Conservation (phyloP, 2,113 vertebrate species). For the Psittacus erithacus region DNA sequence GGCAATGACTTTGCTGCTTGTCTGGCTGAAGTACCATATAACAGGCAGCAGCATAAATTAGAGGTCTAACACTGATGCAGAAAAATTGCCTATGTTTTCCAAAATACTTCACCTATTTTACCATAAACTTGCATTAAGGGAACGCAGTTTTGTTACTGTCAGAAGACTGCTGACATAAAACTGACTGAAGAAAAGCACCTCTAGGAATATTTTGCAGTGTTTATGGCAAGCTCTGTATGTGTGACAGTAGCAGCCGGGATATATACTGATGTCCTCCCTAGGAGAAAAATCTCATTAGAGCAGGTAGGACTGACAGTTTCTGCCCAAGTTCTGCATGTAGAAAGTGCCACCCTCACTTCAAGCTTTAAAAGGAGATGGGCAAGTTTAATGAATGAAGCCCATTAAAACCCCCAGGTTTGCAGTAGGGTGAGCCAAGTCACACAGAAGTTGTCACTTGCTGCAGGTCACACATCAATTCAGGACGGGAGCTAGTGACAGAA, state of each 20-base stretch:
- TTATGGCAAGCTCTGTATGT: neutral
- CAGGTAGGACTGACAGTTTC: neutral
- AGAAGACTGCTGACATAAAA: neutral
- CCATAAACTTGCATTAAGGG: neutral
- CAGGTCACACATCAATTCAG: neutral
- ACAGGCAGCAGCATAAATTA: neutral
- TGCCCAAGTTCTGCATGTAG: neutral
- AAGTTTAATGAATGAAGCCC: neutral
- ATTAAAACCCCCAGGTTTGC: neutral
- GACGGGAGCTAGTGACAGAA: neutral
- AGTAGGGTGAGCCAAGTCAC: neutral
- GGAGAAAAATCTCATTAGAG: slow-evolving; percentile 36
- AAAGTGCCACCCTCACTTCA: neutral
- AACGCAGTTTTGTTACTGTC: neutral
- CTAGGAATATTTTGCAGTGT: neutral
- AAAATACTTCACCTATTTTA: neutral
- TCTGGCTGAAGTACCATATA: neutral
- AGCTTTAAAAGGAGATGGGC: neutral
- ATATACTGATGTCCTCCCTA: neutral
- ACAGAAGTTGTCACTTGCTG: neutral
- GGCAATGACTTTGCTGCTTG: neutral
- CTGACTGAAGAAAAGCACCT: neutral
- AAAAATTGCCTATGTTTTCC: neutral
- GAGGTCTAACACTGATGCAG: neutral
- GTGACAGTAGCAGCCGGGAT: neutral